A percentile compares a stretch with the other conserved stretches of the same genome.
These are phyloP conservation scores for Pyrrhosoma nymphula DNA, from an alignment of 2,888 invertebrate species.

Conservation along the genomic window DNA sequence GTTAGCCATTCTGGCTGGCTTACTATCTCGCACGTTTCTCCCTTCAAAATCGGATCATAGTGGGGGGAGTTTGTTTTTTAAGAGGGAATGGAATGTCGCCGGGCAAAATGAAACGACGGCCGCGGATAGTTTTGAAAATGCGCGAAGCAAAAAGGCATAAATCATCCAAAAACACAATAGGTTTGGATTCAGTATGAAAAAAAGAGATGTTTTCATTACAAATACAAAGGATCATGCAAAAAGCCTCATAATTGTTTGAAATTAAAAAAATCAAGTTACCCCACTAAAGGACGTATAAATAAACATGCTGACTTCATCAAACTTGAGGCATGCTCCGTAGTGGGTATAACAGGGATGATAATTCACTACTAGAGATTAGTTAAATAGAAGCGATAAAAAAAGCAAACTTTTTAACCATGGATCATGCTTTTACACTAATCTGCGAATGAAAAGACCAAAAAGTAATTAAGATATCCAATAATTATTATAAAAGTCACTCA, in stretches of 20 bases:
- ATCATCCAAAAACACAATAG: neutral
- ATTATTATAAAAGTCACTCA: too few species aligned
- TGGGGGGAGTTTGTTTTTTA: neutral
- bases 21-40: neutral
- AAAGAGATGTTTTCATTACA: neutral
- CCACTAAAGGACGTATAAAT: neutral
- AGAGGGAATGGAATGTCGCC: neutral
- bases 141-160: neutral
- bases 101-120: neutral
- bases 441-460: too few species aligned
- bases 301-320: too few species aligned
- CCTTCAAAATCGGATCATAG: conserved; percentile 18
- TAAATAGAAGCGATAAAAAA: too few species aligned
- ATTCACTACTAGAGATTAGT: too few species aligned
- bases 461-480: too few species aligned
- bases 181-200: neutral
- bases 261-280: neutral
- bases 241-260: neutral
- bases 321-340: too few species aligned
- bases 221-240: neutral
- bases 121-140: neutral
- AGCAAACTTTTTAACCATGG: too few species aligned
- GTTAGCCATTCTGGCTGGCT: neutral
- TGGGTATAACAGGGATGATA: too few species aligned
- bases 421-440: too few species aligned